Evolutionary conservation across 2,888 invertebrate genomes (phyloP), one percentile per base, ranked within the genome.

Genomic region (Scaptomyza caliginosa): DNA sequence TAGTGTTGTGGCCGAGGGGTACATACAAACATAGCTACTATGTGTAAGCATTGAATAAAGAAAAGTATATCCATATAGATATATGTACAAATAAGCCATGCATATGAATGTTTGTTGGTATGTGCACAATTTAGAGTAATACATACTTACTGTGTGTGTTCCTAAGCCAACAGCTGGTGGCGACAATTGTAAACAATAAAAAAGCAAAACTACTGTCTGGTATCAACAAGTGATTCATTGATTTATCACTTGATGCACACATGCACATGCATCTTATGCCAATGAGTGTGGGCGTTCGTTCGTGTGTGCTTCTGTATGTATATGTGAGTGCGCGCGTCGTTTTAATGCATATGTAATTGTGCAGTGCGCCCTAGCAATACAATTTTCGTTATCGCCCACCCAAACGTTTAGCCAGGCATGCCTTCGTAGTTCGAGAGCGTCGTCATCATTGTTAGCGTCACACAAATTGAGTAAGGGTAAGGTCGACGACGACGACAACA

Each of bases 171-270:
- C 69, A 71, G 71, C 69, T 66, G 72, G 40, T 60, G 43, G 48
- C 45, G 26, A 52, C 55, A 26, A 66, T 48, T 70, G 72, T 70
- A 70, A 70, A 72, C 72, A 70, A 40, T 36, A 17, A 32, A 42
- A 24, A 28, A n/a, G n/a, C n/a, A 39, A 30, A 24, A 48, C 30
- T n/a, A 26, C 40, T 16, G 6, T 32, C 40, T 13, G 42, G n/a
- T 34, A 42, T 48, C 62, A 59, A 50, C 50, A 60, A 51, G 32
- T 55, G 23, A 23, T 60, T 30, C 28, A 52, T 39, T 54, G 49
- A 57, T 19, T 38, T 55, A 5, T 28, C 32, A 11, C 11, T 3
- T 8, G n/a, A 11, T 30, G 28, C 28, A 30, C 28, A 30, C 28
- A 30, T 23, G 8, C 13, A 43, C 23, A 26, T 39, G n/a, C n/a